These are phyloP conservation scores for Adrianichthys oophorus DNA, from an alignment of 2,797 vertebrate genomes.

Conservation along the genomic window DNA sequence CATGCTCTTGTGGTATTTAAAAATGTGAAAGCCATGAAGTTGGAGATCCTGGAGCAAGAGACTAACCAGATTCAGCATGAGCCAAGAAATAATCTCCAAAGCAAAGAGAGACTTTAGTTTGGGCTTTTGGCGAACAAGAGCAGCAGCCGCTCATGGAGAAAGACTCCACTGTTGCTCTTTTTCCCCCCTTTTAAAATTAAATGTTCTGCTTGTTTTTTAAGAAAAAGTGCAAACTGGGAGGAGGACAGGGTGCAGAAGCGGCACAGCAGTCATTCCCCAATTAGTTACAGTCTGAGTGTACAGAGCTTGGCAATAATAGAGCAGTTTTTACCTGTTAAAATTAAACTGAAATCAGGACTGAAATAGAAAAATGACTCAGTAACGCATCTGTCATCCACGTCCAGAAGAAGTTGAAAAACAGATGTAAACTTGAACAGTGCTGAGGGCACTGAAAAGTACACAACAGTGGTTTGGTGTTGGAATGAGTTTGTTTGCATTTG, in stretches of 20 bases:
- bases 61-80: conserved; percentile 40
- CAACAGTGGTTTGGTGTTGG: conserved; percentile 35
- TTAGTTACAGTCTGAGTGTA: conserved; percentile 46
- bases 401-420: conserved; percentile 22
- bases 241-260: conserved; percentile 35
- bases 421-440: conserved; percentile 41
- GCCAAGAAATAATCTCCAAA: conserved; percentile 63
- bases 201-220: conserved; percentile 40
- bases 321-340: conserved; percentile 46
- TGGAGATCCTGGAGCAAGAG: conserved; percentile 45
- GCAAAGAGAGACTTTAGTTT: conserved; percentile 42
- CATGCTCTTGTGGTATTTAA: conserved; percentile 56
- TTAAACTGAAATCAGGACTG: conserved; percentile 54
- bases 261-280: conserved; percentile 36
- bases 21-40: conserved; percentile 50
- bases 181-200: conserved; percentile 38
- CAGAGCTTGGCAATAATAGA: conserved; percentile 46
- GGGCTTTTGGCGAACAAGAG: conserved; percentile 31
- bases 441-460: conserved; percentile 25
- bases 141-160: conserved; percentile 20
- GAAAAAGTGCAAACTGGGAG: conserved; percentile 27
- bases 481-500: conserved; percentile 47
- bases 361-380: conserved; percentile 48
- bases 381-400: conserved; percentile 45
- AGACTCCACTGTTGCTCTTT: conserved; percentile 17